Conservation (phyloP, 2,797 vertebrate genomes). For the Enteromius argenteus region DNA sequence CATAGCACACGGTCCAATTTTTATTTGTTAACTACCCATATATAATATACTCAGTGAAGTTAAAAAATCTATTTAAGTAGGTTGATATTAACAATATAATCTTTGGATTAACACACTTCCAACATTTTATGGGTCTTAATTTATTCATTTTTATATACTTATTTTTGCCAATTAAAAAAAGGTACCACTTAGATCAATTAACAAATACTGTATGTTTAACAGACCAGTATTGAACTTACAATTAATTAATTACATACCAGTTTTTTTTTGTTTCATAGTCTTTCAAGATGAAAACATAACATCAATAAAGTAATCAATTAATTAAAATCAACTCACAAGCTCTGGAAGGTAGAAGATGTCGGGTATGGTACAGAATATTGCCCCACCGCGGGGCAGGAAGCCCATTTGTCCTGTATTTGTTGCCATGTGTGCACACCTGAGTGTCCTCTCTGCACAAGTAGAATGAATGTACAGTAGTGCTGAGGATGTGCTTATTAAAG, state of each 20-base stretch:
- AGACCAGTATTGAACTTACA: not conserved
- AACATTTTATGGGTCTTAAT: not conserved
- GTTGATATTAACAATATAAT: not conserved
- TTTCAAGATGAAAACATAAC: not conserved
- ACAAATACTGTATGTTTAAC: not conserved
- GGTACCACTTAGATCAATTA: not conserved
- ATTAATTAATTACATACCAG: not conserved
- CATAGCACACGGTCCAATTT: too few species aligned
- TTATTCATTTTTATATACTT: too few species aligned
- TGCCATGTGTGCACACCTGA: conserved; percentile 62
- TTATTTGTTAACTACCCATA: too few species aligned
- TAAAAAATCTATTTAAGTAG: not conserved
- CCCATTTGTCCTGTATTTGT: conserved; percentile 67
- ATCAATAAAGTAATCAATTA: not conserved
- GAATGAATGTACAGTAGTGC: conserved; percentile 12
- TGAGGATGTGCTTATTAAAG: conserved; percentile 41
- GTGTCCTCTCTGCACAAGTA: not conserved
- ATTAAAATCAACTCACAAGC: conserved; percentile 78
- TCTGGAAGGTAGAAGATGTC: conserved; percentile 85
- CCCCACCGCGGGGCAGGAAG: conserved; percentile 79
- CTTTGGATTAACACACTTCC: not conserved
- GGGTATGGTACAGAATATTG: conserved; percentile 79
- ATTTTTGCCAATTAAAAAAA: not conserved
- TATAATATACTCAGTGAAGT: not conserved
- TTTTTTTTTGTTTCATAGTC: not conserved